These are phyloP conservation scores for Salvelinus sp. DNA, from an alignment of 2,113 vertebrate species.

Conservation along the genomic window DNA sequence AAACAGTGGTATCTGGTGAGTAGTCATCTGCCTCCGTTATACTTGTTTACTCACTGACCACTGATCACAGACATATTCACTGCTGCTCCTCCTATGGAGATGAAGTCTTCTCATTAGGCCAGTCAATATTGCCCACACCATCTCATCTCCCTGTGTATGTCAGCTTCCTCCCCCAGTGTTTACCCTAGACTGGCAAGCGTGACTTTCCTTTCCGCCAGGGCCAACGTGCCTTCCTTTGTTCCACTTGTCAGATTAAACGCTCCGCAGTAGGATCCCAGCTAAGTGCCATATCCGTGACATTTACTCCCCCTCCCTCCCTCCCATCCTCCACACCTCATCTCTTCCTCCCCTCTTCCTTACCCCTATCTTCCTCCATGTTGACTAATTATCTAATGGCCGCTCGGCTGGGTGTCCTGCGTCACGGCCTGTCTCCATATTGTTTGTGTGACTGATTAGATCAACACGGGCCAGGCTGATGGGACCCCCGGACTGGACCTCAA, in stretches of 20 bases:
- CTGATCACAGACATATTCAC: slow-evolving; percentile 60
- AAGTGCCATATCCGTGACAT: slow-evolving; percentile 60
- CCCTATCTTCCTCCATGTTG: slow-evolving; percentile 16
- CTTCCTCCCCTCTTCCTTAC: background rate
- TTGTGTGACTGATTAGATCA: slow-evolving; percentile 84
- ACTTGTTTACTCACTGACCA: slow-evolving; percentile 34
- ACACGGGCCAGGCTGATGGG: slow-evolving; percentile 97
- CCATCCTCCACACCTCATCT: background rate
- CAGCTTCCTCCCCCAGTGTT: slow-evolving; percentile 35
- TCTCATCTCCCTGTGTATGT: slow-evolving; percentile 22
- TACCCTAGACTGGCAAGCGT: slow-evolving; percentile 36
- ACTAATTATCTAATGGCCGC: slow-evolving; percentile 48
- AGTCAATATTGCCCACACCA: slow-evolving; percentile 24
- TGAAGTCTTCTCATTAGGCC: slow-evolving; percentile 49
- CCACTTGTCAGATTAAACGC: slow-evolving; percentile 75
- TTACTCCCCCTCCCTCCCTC: slow-evolving; percentile 32
- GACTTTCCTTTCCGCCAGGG: slow-evolving; percentile 76
- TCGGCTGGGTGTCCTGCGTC: slow-evolving; percentile 50
- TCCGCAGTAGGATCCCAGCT: slow-evolving; percentile 27
- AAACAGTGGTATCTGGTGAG: slow-evolving; percentile 99
- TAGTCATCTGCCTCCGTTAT: slow-evolving; percentile 37
- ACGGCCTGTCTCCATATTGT: slow-evolving; percentile 57
- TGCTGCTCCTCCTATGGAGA: slow-evolving; percentile 27
- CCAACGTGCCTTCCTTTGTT: slow-evolving; percentile 40
- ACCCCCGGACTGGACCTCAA: slow-evolving; percentile 97